Percentiles rank a stretch among this genome's conserved stretches.
phyloP scores from a whole-genome alignment of 2,888 invertebrate genomes.

The Drosophila demipolita region DNA sequence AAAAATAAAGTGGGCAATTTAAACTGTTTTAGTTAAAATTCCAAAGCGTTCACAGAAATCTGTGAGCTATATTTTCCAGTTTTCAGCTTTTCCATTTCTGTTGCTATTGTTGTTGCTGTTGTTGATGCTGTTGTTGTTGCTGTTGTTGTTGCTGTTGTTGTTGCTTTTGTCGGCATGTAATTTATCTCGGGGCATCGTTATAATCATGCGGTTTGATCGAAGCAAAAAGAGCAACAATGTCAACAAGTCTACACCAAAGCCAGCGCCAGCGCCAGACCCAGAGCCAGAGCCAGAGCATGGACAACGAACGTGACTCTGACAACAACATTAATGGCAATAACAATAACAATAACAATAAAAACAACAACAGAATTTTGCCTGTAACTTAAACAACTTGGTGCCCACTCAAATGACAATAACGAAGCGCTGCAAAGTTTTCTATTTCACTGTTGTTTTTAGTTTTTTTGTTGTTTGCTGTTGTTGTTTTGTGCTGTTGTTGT shows the following conservation, averaged over 20 bases:
- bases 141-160: not conserved
- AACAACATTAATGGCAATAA: conserved; percentile 22
- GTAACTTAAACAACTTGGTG: conserved; percentile 57
- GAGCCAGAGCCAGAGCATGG: conserved; percentile 12
- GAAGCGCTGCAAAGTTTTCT: conserved; percentile 56
- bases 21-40: not conserved
- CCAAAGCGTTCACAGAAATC: not conserved
- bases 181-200: conserved; percentile 33
- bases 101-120: not conserved
- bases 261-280: not conserved
- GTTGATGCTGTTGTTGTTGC: not conserved
- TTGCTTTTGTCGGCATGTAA: conserved; percentile 20
- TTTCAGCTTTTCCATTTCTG: not conserved
- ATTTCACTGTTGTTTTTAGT: conserved; percentile 35
- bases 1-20: no score
- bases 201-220: conserved; percentile 33
- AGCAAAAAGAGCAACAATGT: conserved; percentile 28
- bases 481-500: not conserved
- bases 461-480: not conserved
- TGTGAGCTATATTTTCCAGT: not conserved
- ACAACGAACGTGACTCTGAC: conserved; percentile 45
- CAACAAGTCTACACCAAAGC: conserved; percentile 31
- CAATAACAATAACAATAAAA: not conserved
- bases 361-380: conserved; percentile 22
- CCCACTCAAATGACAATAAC: conserved; percentile 64